A percentile compares a stretch with the other conserved stretches of the same genome.
Evolutionary conservation across 2,797 vertebrate species (phyloP).

Genomic region (Heterohyrax brucei): DNA sequence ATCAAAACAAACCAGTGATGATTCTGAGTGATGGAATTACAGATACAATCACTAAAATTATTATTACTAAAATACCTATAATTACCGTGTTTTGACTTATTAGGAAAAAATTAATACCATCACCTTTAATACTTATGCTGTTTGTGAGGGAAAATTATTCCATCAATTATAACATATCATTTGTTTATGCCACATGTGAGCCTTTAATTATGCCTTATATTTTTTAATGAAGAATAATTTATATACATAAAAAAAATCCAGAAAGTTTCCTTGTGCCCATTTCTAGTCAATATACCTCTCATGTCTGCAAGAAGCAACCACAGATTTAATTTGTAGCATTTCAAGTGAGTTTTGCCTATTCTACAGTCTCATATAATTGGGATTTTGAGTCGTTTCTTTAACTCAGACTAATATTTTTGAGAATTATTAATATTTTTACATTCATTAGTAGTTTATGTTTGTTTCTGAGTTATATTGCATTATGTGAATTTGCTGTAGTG

Average conservation of each 20-base stretch:
- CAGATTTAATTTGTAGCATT: neutral
- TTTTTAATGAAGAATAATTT: constrained; percentile 25
- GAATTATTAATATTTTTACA: neutral
- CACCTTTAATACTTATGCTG: neutral
- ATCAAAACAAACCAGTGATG: neutral
- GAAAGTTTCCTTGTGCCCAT: neutral
- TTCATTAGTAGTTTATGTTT: neutral
- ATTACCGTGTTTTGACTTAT: neutral
- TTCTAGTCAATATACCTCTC: neutral
- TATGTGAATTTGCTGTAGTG: neutral
- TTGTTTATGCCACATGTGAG: neutral
- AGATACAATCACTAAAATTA: neutral
- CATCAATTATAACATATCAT: neutral
- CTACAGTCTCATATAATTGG: neutral
- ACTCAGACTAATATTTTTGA: neutral
- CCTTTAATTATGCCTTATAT: neutral
- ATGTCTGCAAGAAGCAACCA: neutral
- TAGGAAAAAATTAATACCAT: neutral
- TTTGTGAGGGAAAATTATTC: neutral
- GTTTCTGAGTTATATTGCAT: neutral
- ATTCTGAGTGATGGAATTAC: neutral
- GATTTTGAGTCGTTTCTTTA: neutral
- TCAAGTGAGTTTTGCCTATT: neutral
- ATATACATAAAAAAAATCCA: neutral
- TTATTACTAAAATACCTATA: neutral